These are phyloP conservation scores for Bombus superbus DNA, from an alignment of 1,140 invertebrate genomes.

Conservation along the genomic window DNA sequence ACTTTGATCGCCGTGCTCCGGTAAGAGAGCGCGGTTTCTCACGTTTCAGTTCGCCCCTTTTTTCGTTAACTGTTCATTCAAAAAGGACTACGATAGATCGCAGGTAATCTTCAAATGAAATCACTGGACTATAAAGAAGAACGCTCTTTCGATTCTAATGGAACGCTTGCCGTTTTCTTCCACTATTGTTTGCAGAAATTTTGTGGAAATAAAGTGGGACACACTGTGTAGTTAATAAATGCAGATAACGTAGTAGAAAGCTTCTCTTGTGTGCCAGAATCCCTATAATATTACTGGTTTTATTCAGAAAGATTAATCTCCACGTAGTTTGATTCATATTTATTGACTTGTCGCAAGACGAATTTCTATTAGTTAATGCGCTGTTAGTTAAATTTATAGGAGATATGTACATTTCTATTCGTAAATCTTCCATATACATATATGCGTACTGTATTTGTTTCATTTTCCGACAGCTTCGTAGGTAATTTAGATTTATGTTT, in stretches of 20 bases:
- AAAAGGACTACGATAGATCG: neutral
- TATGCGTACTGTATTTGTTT: neutral
- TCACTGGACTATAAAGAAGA: neutral
- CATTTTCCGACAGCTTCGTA: neutral
- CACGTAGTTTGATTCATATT: neutral
- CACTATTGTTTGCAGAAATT: too few species aligned
- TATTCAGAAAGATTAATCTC: neutral
- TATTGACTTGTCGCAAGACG: neutral
- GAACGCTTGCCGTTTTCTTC: neutral
- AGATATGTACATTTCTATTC: neutral
- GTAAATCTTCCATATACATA: neutral
- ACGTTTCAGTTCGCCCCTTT: slow-evolving; percentile 12
- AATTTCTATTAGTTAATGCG: neutral
- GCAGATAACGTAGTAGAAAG: neutral
- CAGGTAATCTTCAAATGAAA: neutral
- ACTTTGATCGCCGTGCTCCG: slow-evolving; percentile 19
- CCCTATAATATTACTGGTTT: neutral
- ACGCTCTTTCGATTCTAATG: neutral
- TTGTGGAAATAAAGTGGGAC: neutral
- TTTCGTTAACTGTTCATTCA: slow-evolving; percentile 3
- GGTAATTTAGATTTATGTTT: neutral
- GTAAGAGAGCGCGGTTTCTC: slow-evolving; percentile 16
- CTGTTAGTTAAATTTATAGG: neutral
- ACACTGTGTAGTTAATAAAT: neutral
- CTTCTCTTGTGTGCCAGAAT: neutral